These are phyloP conservation scores for Physella acuta DNA, from an alignment of 1,140 invertebrate genomes.

Conservation along the genomic window DNA sequence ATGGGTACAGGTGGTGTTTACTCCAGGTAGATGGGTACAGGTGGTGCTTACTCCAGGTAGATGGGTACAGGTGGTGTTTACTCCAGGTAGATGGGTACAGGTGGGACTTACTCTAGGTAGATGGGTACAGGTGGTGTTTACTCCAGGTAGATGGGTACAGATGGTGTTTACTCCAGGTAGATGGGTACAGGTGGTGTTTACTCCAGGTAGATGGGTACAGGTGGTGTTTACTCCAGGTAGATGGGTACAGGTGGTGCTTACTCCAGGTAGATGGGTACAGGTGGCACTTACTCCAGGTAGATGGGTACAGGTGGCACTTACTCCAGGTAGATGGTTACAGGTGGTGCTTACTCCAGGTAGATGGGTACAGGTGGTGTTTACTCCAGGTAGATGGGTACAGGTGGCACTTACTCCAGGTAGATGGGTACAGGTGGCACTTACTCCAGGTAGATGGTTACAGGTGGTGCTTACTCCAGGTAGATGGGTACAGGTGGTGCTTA, in stretches of 20 bases:
- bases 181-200: slow-evolving; percentile 71
- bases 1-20: slow-evolving; percentile 71
- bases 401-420: slow-evolving; percentile 70
- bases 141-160: slow-evolving; percentile 66
- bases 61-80: slow-evolving; percentile 71
- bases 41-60: slow-evolving; percentile 70
- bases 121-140: slow-evolving; percentile 71
- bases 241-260: slow-evolving; percentile 71
- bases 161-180: slow-evolving; percentile 70
- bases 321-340: slow-evolving; percentile 63
- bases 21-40: slow-evolving; percentile 66
- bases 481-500: slow-evolving; percentile 71
- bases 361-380: slow-evolving; percentile 71
- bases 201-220: slow-evolving; percentile 66
- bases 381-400: slow-evolving; percentile 66
- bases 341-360: slow-evolving; percentile 70
- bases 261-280: slow-evolving; percentile 66
- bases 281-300: slow-evolving; percentile 70
- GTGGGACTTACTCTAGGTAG: slow-evolving; percentile 70
- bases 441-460: slow-evolving; percentile 63
- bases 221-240: slow-evolving; percentile 70
- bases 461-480: slow-evolving; percentile 70
- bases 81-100: slow-evolving; percentile 66
- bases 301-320: slow-evolving; percentile 71
- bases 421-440: slow-evolving; percentile 71